phyloP scores from a whole-genome alignment of 2,113 vertebrate genomes.

The Danio rerio region GRCz12tu NC_133197.1:25937501-25938000 shows the following conservation, averaged over 20 bases:
- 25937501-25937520: neutral
- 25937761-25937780: slow-evolving; percentile 21
- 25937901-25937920: neutral
- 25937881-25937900: neutral
- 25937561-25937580: neutral
- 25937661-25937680: slow-evolving; percentile 17
- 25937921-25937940: neutral
- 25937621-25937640: slow-evolving; percentile 5
- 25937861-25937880: slow-evolving; percentile 3
- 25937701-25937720: neutral
- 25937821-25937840: slow-evolving; percentile 36
- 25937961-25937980: neutral
- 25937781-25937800: neutral
- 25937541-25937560: neutral
- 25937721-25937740: slow-evolving; percentile 33
- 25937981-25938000: neutral
- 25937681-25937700: slow-evolving; percentile 22
- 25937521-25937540: neutral
- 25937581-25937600: neutral
- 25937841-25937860: slow-evolving; percentile 1
- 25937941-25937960: neutral
- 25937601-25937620: slow-evolving; percentile 17
- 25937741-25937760: slow-evolving; percentile 20
- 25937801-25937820: slow-evolving; percentile 34
- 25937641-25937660: neutral